phyloP scores from a whole-genome alignment of 2,888 invertebrate species.

The Cantharis nigra region DNA sequence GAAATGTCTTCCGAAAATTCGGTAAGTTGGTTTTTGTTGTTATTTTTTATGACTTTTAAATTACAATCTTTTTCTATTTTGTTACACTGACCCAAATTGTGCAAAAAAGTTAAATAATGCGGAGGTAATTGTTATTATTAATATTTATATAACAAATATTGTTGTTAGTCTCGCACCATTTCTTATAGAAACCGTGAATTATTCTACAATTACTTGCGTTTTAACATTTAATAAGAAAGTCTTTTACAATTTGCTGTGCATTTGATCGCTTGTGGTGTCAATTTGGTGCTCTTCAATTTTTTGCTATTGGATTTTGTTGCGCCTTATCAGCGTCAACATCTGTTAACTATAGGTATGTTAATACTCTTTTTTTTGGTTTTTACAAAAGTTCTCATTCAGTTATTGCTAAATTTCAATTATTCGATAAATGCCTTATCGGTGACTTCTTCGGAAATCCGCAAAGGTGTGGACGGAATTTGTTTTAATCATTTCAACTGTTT shows the following conservation, averaged over 20 bases:
- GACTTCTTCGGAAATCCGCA: too few relatives aligned
- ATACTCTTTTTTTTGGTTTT: not conserved
- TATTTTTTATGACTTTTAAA: not conserved
- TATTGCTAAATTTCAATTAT: too few relatives aligned
- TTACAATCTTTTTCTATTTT: not conserved
- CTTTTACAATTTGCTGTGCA: not conserved
- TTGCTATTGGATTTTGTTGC: not conserved
- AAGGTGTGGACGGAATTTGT: too few relatives aligned
- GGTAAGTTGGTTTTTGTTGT: conserved; percentile 4
- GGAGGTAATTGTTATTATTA: conserved; percentile 22
- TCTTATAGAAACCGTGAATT: conserved; percentile 19
- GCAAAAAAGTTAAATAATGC: conserved; percentile 23
- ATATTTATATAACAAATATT: conserved; percentile 26
- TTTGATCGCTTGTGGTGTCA: not conserved
- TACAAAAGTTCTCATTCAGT: too few relatives aligned
- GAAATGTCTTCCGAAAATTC: not conserved
- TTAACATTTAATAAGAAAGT: not conserved
- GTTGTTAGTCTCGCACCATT: conserved; percentile 26
- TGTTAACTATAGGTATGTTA: not conserved
- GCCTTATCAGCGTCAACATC: not conserved
- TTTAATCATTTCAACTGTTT: not conserved
- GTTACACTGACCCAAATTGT: conserved; percentile 17
- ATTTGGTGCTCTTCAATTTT: not conserved
- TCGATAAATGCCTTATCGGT: too few relatives aligned
- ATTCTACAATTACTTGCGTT: not conserved